These are phyloP conservation scores for Rapana venosa DNA, from an alignment of 2,888 invertebrate species.

Conservation along the genomic window DNA sequence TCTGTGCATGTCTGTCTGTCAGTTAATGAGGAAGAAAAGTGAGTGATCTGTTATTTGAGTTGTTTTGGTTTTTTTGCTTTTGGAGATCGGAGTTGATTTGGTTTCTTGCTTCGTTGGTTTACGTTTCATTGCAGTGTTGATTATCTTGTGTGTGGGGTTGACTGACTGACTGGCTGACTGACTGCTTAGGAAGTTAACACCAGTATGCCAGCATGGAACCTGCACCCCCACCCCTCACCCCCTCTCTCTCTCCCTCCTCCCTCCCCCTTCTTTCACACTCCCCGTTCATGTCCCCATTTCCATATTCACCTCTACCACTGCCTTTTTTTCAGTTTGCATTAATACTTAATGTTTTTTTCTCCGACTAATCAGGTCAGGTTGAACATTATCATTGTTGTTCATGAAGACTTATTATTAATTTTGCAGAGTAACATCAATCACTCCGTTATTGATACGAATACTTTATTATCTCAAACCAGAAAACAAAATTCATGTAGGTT, in stretches of 20 bases:
- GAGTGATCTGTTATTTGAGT: background rate
- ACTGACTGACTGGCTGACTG: too few species aligned
- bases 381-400: background rate
- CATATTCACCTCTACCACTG: background rate
- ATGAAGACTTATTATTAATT: background rate
- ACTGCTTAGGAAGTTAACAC: background rate
- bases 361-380: background rate
- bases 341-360: background rate
- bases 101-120: background rate
- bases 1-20: too few species aligned
- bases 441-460: background rate
- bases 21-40: too few species aligned
- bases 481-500: too few species aligned
- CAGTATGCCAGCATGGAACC: constrained; percentile 35
- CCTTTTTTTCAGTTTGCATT: background rate
- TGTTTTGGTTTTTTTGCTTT: background rate
- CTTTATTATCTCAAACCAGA: background rate
- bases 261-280: background rate
- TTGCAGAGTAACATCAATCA: background rate
- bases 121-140: too few species aligned
- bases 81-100: background rate
- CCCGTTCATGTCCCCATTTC: background rate
- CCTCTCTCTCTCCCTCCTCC: background rate
- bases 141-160: too few species aligned
- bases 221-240: background rate